Evolutionary conservation across 2,888 invertebrate species (phyloP).

Genomic region (Pterostichus madidus): DNA sequence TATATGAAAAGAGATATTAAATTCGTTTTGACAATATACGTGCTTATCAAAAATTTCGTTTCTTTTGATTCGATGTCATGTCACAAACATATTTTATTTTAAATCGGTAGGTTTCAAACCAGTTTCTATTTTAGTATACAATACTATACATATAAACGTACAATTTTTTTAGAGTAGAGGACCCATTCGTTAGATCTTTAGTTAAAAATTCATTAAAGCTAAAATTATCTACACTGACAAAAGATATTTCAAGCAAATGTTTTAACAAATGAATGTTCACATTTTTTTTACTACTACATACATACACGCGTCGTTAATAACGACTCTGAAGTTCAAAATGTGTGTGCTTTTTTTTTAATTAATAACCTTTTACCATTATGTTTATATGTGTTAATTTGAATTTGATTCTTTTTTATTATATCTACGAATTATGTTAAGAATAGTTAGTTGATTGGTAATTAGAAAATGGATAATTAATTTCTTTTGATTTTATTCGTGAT

Average conservation of each 20-base stretch:
- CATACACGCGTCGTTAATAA: too few species aligned
- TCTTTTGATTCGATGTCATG: conserved; percentile 8
- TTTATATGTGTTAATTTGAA: too few species aligned
- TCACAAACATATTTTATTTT: conserved; percentile 24
- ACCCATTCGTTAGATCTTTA: background rate
- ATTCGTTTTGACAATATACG: conserved; percentile 23
- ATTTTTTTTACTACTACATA: background rate
- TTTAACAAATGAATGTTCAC: background rate
- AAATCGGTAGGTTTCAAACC: background rate
- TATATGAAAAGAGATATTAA: conserved; percentile 44
- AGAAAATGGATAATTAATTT: too few species aligned
- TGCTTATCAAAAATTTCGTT: conserved; percentile 33
- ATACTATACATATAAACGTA: background rate
- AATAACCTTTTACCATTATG: too few species aligned
- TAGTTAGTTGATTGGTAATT: too few species aligned
- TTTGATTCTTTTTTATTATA: too few species aligned
- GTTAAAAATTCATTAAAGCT: background rate
- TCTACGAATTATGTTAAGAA: background rate
- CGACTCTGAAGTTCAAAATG: too few species aligned
- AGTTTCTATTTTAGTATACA: background rate
- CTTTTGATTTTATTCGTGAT: too few species aligned
- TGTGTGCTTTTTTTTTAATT: too few species aligned
- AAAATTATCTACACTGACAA: background rate
- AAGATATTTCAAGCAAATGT: conserved; percentile 1
- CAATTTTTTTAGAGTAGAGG: background rate